Evolutionary conservation across 2,888 invertebrate species (phyloP), one percentile per base, ranked within the genome.

Genomic region (Cosmopolites sordidus): DNA sequence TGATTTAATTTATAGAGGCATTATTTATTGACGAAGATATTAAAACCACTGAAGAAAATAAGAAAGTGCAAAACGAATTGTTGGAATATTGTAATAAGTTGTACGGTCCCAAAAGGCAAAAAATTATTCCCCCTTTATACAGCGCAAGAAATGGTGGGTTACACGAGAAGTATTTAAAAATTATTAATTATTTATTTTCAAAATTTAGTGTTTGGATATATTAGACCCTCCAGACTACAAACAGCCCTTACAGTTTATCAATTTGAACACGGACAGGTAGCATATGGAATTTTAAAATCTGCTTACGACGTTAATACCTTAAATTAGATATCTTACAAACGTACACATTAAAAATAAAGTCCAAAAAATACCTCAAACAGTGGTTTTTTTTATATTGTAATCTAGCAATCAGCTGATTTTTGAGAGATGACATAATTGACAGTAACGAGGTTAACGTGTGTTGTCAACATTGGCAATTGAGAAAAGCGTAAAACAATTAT

Each of bases 91-190:
- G 53, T 33, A 54, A 54, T 18, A 57, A 58, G 11, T 29, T 62
- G 22, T 63, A 61, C 41, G 58, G 18, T 1, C 39, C 27, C 15
- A 58, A 40, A 51, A 16, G 39, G 6, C 15, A 42, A 2, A 57
- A 58, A 52, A 46, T 62, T 12, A 49, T 56, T 22, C 60, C 60
- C 37, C 62, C 63, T 9, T 15, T 63, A 11, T 17, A 51, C n/a
- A 56, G 51, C 39, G 51, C 60, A 9, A 56, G 60, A 53, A 56
- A 51, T 48, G 40, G 62, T 62, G 48, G 42, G 30, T 14, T 14
- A 17, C 43, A 4, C n/a, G 38, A 27, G 9, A 27, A 5, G 9
- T 6, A 27, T 27, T 9, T 5, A 5, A 27, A 27, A 27, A 6
- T 27, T 6, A 27, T 27, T 27, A n/a, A n/a, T n/a, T n/a, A n/a